Base-by-base conservation (phyloP, 2,888 invertebrate species). In the Gerosis bhagava region DNA sequence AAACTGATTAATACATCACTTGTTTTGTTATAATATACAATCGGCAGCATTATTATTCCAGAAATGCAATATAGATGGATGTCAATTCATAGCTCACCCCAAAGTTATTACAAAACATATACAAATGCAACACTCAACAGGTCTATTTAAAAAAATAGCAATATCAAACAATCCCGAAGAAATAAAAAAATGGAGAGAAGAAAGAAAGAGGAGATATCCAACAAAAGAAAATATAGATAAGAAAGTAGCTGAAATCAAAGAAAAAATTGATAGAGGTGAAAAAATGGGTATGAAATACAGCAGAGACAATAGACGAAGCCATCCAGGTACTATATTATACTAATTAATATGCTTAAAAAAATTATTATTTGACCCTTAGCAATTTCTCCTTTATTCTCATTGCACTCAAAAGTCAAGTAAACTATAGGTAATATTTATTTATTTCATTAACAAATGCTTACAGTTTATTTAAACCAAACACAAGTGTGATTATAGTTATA, bases 61-160 rank as follows among this genome's bases (percentile, higher is more conserved):
- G 76, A 90, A 91, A 73, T 98, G 97, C 70, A 94, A 93, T 39
- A 91, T 94, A 40, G 95, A 95, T 62, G 95, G 94, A 8, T 98
- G 97, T 69, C 90, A 88, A 22, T 96, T 95, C 80, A 86, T 92
- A 48, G 96, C 95, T 3, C 94, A 95, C 70, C 92, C 94, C 3
- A 93, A 93, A 72, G 90, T 97, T 2, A 92, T 98, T 8, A 93
- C 94, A 50, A 93, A 93, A 59, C 98, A 98, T 69, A 92, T 96
- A 57, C 90, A 91, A 71, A 93, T 94, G 90, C 95, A 97, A 79
- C 97, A 98, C 77, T 90, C 91, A 4, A 92, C 94, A n/a, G 97
- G 97, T 0, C 77, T 97, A 11, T 97, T 94, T 65, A 91, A 94
- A 41, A 93, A 93, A 75, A 94, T 97, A 51, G 92, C 93, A 57